Conservation (phyloP, 2,888 invertebrate genomes). For the Drosophila recens region DNA sequence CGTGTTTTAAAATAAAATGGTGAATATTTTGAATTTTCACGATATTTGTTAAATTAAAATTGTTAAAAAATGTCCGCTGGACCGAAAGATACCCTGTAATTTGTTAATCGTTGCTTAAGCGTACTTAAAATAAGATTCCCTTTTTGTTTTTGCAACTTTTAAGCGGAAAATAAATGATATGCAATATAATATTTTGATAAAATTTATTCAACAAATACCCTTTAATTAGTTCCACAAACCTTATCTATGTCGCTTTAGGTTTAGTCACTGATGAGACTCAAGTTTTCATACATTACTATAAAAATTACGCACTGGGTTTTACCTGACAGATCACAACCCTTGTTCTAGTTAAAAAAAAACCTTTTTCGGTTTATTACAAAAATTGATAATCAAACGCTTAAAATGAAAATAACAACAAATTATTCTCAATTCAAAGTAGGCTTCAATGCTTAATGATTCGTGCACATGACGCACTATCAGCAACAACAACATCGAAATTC, state of each 20-base stretch:
- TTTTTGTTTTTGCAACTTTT: not conserved
- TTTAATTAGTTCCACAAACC: not conserved
- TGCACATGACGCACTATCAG: conserved; percentile 34
- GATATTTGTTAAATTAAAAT: not conserved
- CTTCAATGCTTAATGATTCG: conserved; percentile 36
- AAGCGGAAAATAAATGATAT: not conserved
- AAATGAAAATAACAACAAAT: conserved; percentile 10
- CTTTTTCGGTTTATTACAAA: conserved; percentile 18
- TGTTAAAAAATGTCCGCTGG: not conserved
- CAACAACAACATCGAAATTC: conserved; percentile 11
- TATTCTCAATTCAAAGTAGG: not conserved
- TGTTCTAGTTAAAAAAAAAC: conserved; percentile 5
- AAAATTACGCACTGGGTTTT: not conserved
- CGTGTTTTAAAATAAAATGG: too few species aligned
- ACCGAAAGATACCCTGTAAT: not conserved
- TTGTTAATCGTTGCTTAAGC: not conserved
- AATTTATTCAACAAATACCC: not conserved
- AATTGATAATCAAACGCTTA: conserved; percentile 18
- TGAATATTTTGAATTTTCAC: not conserved
- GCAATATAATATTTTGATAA: not conserved
- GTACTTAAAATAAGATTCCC: rapidly evolving
- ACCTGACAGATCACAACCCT: conserved; percentile 15
- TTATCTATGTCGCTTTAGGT: not conserved
- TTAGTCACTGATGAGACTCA: not conserved
- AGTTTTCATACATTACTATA: not conserved